Evolutionary conservation across 2,888 invertebrate genomes (phyloP).

Genomic region (Fabriciana adippe): DNA sequence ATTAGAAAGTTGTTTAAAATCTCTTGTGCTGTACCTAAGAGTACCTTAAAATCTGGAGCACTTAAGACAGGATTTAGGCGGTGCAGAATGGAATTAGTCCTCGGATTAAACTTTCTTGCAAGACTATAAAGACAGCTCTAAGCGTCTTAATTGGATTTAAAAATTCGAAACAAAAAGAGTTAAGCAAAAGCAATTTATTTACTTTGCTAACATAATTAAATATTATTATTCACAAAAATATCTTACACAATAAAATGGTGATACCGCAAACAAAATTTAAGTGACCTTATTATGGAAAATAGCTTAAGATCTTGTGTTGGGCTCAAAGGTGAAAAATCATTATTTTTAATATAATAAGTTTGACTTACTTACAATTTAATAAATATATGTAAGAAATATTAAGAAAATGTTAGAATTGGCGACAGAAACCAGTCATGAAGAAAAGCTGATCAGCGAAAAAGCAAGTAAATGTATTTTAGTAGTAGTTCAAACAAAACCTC

Average conservation of each 20-base stretch:
- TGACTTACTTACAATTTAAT: constrained; percentile 37
- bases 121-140: constrained; percentile 33
- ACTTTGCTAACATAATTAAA: constrained; percentile 19
- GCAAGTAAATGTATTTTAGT: constrained; percentile 29
- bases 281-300: background rate
- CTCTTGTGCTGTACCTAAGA: constrained; percentile 31
- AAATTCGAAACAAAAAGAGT: constrained; percentile 30
- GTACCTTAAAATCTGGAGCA: constrained; percentile 37
- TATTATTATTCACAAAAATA: background rate
- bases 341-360: constrained; percentile 29
- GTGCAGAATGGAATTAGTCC: constrained; percentile 38
- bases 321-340: constrained; percentile 37
- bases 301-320: constrained; percentile 11
- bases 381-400: constrained; percentile 37
- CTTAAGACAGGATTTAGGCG: constrained; percentile 31
- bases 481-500: constrained; percentile 19
- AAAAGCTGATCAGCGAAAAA: constrained; percentile 35
- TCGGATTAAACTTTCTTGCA: constrained; percentile 35
- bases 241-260: background rate
- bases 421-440: constrained; percentile 29
- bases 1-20: constrained; percentile 36
- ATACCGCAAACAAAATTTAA: background rate
- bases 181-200: constrained; percentile 26
- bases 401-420: constrained; percentile 27
- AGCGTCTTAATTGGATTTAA: constrained; percentile 36